Percentiles rank a stretch among this genome's conserved stretches.
phyloP scores from a whole-genome alignment of 2,797 vertebrate genomes.

The Phataginus tetradactyla region DNA sequence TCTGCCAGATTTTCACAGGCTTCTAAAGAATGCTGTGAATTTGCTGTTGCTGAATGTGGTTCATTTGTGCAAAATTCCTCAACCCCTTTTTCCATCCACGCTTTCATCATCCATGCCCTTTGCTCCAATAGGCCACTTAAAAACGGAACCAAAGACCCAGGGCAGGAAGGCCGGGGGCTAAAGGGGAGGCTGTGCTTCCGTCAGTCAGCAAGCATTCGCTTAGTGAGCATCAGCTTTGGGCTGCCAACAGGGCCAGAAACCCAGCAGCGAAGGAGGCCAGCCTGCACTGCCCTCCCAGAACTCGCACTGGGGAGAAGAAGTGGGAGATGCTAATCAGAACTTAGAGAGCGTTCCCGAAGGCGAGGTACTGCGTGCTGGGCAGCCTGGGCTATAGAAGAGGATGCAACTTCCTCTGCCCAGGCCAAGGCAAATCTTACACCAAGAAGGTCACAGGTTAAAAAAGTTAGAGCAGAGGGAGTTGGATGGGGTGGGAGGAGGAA shows the following conservation, averaged over 20 bases:
- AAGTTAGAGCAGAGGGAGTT: not conserved
- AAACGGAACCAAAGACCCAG: not conserved
- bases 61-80: slow-evolving; percentile 73
- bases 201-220: not conserved
- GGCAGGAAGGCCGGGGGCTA: too few species aligned
- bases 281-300: not conserved
- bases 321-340: not conserved
- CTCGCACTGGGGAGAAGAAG: not conserved
- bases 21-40: slow-evolving; percentile 72
- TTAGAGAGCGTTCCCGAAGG: not conserved
- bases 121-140: slow-evolving; percentile 46
- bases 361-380: too few species aligned
- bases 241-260: not conserved
- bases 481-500: not conserved
- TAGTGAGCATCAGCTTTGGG: not conserved
- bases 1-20: slow-evolving; percentile 71
- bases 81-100: not conserved
- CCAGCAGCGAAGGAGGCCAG: not conserved
- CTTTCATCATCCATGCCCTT: slow-evolving; percentile 74
- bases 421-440: not conserved
- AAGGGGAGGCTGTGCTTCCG: not conserved
- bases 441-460: not conserved
- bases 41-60: slow-evolving; percentile 67
- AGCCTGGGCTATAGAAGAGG: accelerated
- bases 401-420: not conserved